These are phyloP conservation scores for Tinea semifulvella DNA, from an alignment of 2,888 invertebrate species.

Conservation along the genomic window DNA sequence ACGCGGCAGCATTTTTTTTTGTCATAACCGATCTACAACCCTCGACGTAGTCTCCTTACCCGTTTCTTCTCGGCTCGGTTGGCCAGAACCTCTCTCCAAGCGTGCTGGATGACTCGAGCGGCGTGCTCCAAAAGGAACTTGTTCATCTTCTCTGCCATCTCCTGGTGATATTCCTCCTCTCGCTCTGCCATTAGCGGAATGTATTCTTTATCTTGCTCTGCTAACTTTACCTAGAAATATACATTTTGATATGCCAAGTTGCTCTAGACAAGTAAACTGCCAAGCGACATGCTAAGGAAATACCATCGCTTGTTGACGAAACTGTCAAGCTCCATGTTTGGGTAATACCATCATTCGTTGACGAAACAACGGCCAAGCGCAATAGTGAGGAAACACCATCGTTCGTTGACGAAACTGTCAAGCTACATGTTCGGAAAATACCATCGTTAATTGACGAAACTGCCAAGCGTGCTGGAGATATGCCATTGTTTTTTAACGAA, in stretches of 20 bases:
- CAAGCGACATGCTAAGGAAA: too few species aligned
- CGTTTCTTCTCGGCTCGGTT: constrained; percentile 50
- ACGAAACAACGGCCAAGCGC: neutral
- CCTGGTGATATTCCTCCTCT: constrained; percentile 60
- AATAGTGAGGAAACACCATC: neutral
- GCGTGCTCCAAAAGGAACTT: constrained; percentile 49
- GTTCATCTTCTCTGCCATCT: constrained; percentile 59
- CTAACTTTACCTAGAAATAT: constrained; percentile 40
- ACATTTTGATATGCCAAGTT: too few species aligned
- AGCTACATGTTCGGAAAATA: neutral
- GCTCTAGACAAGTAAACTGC: too few species aligned
- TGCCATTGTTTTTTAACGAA: too few species aligned
- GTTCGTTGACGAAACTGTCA: neutral
- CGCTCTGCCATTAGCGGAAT: constrained; percentile 66
- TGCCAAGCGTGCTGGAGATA: too few species aligned
- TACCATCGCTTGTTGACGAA: too few species aligned
- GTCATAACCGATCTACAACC: too few species aligned
- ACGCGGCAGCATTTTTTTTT: too few species aligned
- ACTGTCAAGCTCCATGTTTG: too few species aligned
- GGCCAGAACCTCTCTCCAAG: constrained; percentile 47
- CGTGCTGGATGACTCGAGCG: constrained; percentile 47
- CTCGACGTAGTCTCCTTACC: too few species aligned
- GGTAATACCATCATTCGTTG: too few species aligned
- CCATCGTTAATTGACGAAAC: too few species aligned
- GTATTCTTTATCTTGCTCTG: constrained; percentile 63